Evolutionary conservation across 2,113 vertebrate genomes (phyloP).

Genomic region (Hemicordylus capensis): DNA sequence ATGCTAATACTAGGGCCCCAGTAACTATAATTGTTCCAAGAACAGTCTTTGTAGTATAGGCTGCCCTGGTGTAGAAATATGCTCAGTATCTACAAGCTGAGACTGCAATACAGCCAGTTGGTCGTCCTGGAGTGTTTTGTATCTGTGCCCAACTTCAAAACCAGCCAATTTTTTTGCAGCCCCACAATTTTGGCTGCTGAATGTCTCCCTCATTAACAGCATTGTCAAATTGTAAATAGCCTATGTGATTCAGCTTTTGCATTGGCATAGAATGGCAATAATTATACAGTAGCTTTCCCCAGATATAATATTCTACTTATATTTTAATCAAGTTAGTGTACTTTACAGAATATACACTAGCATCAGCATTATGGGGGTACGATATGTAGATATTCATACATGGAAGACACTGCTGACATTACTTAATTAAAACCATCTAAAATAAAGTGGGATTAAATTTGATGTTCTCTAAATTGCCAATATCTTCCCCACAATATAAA

Average conservation of each 20-base stretch:
- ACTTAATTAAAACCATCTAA: constrained; percentile 16
- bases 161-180: not conserved
- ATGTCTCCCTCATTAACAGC: not conserved
- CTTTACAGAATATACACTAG: not conserved
- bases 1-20: not conserved
- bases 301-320: not conserved
- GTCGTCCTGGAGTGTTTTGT: not conserved
- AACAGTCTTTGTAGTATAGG: not conserved
- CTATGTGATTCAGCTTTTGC: not conserved
- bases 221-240: constrained; percentile 3
- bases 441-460: constrained; percentile 21
- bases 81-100: not conserved
- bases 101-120: not conserved
- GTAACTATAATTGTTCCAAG: not conserved
- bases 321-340: not conserved
- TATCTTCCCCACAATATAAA: not conserved
- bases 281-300: not conserved
- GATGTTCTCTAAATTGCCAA: not conserved
- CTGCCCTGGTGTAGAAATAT: not conserved
- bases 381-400: not conserved
- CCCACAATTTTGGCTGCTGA: not conserved
- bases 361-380: not conserved
- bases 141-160: not conserved
- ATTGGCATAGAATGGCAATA: not conserved
- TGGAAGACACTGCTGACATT: not conserved